phyloP scores from a whole-genome alignment of 2,888 invertebrate species.

The Diadegma fenestrale region DNA sequence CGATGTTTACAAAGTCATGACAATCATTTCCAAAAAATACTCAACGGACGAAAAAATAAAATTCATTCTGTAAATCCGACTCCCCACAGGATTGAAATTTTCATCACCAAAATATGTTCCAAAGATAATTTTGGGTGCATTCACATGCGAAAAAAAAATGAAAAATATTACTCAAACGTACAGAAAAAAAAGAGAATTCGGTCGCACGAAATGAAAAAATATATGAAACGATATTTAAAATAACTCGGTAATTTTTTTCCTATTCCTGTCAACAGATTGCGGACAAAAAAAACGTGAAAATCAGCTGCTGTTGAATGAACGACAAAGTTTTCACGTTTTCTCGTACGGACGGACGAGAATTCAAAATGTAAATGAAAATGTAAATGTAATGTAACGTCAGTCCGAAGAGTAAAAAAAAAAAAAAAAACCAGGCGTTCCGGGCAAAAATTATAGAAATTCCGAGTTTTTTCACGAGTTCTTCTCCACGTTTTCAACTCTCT shows the following conservation, averaged over 20 bases:
- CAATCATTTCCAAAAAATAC: background rate
- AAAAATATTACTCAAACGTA: background rate
- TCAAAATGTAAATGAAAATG: slow-evolving; percentile 8
- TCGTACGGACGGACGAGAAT: background rate
- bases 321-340: background rate
- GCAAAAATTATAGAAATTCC: background rate
- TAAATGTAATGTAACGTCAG: background rate
- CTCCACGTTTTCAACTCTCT: background rate
- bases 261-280: background rate
- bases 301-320: background rate
- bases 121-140: background rate
- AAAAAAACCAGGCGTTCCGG: background rate
- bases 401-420: background rate
- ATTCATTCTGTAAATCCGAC: background rate
- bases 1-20: background rate
- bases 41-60: background rate
- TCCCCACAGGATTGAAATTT: background rate
- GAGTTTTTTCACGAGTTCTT: background rate
- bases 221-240: background rate
- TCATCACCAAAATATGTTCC: background rate
- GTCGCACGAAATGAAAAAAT: background rate
- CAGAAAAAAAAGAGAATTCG: background rate
- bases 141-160: background rate
- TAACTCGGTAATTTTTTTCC: background rate
- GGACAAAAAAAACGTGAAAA: background rate